Conservation (phyloP, 2,797 vertebrate genomes). For the Adelosebastes latens region DNA sequence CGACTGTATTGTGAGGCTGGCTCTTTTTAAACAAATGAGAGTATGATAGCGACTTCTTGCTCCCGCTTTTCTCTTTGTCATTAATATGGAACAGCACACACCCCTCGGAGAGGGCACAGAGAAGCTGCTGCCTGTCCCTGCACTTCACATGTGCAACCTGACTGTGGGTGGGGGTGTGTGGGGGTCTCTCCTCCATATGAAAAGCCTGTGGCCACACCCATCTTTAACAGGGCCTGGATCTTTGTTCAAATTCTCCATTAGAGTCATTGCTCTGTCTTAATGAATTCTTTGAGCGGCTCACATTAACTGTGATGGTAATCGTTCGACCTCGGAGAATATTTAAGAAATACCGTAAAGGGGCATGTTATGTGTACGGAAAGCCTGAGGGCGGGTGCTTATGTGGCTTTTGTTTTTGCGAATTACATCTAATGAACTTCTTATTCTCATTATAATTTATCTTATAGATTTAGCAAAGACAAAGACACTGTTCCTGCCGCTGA, state of each 20-base stretch:
- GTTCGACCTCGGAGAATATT: constrained; percentile 49
- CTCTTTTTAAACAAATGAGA: constrained; percentile 81
- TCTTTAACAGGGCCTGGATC: constrained; percentile 64
- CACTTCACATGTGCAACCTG: constrained; percentile 73
- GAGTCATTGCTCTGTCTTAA: constrained; percentile 66
- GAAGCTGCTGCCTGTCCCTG: constrained; percentile 66
- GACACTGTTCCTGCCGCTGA: not conserved
- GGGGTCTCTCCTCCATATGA: constrained; percentile 67
- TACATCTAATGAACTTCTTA: constrained; percentile 51
- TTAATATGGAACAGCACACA: constrained; percentile 81
- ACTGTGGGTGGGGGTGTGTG: constrained; percentile 27
- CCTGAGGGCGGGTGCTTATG: constrained; percentile 34
- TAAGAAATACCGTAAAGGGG: constrained; percentile 32
- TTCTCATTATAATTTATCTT: constrained; percentile 57
- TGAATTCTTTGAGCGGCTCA: constrained; percentile 67
- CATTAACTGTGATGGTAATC: constrained; percentile 74
- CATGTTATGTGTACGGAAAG: constrained; percentile 29
- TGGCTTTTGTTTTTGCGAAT: constrained; percentile 62
- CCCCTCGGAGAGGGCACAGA: constrained; percentile 70
- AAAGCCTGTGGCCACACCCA: constrained; percentile 79
- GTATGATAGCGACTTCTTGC: constrained; percentile 81
- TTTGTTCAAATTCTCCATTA: constrained; percentile 76
- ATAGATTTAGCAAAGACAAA: constrained; percentile 47
- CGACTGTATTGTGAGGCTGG: constrained; percentile 77
- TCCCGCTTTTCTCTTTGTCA: constrained; percentile 78